A percentile compares a stretch with the other conserved stretches of the same genome.
These are phyloP conservation scores for Pelecanoides urinatrix DNA, from an alignment of 2,113 vertebrate genomes.

Conservation along the genomic window DNA sequence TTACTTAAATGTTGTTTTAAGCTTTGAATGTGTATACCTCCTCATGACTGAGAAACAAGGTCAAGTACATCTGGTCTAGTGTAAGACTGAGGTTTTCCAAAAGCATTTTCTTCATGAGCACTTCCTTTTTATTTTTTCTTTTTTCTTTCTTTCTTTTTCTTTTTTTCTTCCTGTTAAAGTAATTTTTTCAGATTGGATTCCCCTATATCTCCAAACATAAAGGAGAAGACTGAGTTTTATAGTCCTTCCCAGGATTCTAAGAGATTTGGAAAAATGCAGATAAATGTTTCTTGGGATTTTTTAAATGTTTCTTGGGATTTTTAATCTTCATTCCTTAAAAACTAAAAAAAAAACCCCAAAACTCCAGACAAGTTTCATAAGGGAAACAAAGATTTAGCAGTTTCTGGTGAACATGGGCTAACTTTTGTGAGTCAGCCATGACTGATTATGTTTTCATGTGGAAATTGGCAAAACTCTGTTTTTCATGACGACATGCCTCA, in stretches of 20 bases:
- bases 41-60: neutral
- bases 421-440: neutral
- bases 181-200: neutral
- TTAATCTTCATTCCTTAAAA: neutral
- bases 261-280: neutral
- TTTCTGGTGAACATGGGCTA: neutral
- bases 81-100: neutral
- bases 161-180: neutral
- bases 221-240: neutral
- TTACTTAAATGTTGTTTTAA: neutral
- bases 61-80: neutral
- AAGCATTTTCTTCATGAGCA: neutral
- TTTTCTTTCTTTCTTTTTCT: neutral
- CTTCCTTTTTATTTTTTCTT: neutral
- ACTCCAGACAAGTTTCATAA: neutral
- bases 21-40: neutral
- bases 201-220: neutral
- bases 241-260: neutral
- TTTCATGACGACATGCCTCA: neutral
- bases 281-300: neutral
- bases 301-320: neutral
- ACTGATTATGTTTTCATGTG: neutral
- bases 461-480: neutral
- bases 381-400: neutral
- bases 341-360: neutral